Percentiles rank a stretch among this genome's conserved stretches.
Conservation (phyloP, 2,113 vertebrate genomes). For the Paedocypris sp. region DNA sequence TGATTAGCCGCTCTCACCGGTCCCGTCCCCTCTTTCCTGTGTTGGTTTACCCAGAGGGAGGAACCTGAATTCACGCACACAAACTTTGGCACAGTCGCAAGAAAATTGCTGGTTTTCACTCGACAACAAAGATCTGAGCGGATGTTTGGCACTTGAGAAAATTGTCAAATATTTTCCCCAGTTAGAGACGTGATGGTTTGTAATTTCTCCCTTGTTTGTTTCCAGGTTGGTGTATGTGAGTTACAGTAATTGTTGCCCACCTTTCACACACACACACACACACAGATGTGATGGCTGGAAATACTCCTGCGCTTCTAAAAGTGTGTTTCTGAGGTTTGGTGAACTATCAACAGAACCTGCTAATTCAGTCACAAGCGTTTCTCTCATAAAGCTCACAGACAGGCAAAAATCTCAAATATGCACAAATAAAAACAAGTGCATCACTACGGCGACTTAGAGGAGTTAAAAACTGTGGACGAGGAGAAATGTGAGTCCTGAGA, state of each 20-base stretch:
- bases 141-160: neutral
- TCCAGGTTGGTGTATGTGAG: constrained; percentile 7
- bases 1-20: constrained; percentile 55
- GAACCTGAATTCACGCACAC: constrained; percentile 47
- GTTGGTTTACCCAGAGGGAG: constrained; percentile 54
- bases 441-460: neutral
- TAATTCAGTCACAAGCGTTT: constrained; percentile 44
- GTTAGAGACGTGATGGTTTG: neutral
- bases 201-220: neutral
- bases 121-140: neutral
- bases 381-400: constrained; percentile 36
- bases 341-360: constrained; percentile 47
- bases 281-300: constrained; percentile 47
- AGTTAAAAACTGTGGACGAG: neutral
- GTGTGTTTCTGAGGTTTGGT: constrained; percentile 47
- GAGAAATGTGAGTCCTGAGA: neutral
- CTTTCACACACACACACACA: constrained; percentile 34
- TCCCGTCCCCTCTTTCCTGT: constrained; percentile 54
- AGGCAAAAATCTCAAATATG: constrained; percentile 39
- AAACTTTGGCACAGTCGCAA: constrained; percentile 32
- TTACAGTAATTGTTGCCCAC: constrained; percentile 34
- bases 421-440: constrained; percentile 4
- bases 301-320: constrained; percentile 45
- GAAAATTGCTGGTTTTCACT: constrained; percentile 29
- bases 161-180: neutral